phyloP scores from a whole-genome alignment of 2,888 invertebrate genomes.

The Cetonia aurata region DNA sequence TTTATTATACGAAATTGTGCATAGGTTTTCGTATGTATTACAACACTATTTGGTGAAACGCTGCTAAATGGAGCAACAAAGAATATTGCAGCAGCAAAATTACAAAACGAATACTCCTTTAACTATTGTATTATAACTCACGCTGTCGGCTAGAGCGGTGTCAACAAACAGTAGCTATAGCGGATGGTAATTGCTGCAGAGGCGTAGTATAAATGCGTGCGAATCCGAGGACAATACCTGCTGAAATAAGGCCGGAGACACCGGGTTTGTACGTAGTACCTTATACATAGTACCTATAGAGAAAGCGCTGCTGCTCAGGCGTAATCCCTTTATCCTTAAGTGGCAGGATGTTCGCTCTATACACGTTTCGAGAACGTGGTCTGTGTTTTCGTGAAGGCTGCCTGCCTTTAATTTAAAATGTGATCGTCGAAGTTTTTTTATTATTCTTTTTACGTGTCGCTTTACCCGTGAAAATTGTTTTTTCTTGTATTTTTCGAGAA shows the following conservation, averaged over 20 bases:
- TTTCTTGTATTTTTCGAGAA: background rate
- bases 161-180: slow-evolving; percentile 5
- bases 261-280: too few species aligned
- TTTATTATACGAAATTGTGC: too few species aligned
- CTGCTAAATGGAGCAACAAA: background rate
- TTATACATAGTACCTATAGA: background rate
- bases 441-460: background rate
- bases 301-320: slow-evolving; percentile 6
- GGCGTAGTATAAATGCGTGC: background rate
- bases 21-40: too few species aligned
- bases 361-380: background rate
- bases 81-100: background rate
- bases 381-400: slow-evolving; percentile 8
- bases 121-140: background rate
- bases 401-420: slow-evolving; percentile 7
- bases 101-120: slow-evolving; percentile 3
- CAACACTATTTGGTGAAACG: too few species aligned
- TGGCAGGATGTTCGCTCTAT: slow-evolving; percentile 27
- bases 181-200: slow-evolving; percentile 15
- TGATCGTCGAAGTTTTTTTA: slow-evolving; percentile 2
- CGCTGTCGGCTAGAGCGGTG: background rate
- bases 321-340: slow-evolving; percentile 32
- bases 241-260: slow-evolving; percentile 17
- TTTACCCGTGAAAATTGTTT: slow-evolving; percentile 8
- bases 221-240: slow-evolving; percentile 3